phyloP scores from a whole-genome alignment of 92 coral and sea anemone genomes.

The Parazoanthus darwini region DNA sequence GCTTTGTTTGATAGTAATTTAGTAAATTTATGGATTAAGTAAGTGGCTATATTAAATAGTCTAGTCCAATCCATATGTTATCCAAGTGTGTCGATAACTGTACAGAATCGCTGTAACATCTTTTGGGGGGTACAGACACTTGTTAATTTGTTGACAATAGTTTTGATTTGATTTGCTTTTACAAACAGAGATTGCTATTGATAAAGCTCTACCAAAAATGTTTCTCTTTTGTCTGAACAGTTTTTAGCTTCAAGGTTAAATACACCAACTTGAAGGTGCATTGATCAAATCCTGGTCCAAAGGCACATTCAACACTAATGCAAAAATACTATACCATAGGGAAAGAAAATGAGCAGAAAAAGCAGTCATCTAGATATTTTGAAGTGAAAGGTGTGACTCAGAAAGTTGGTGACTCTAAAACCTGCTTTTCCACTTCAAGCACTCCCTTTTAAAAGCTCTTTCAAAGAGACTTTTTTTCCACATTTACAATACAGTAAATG shows the following conservation, averaged over 20 bases:
- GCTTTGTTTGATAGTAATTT: neutral
- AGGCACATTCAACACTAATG: no score
- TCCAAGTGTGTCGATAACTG: neutral
- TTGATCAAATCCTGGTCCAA: neutral
- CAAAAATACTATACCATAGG: no score
- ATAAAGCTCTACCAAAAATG: neutral
- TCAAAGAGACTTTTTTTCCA: no score
- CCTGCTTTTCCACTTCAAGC: no score
- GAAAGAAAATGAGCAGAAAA: no score
- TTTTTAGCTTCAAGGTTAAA: neutral
- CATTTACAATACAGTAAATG: no score
- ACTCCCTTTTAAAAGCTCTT: no score
- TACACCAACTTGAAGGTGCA: neutral
- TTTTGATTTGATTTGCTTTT: neutral
- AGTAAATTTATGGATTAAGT: constrained; percentile 8
- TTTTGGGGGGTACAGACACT: neutral
- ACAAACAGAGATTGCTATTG: no score
- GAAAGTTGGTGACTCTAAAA: no score
- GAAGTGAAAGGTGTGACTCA: no score
- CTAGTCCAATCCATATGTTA: neutral
- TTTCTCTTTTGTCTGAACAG: neutral
- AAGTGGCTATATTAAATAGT: neutral
- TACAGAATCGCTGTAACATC: neutral
- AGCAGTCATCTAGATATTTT: no score
- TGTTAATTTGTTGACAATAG: neutral